A percentile compares a stretch with the other conserved stretches of the same genome.
These are phyloP conservation scores for Xenops minutus DNA, from an alignment of 2,797 vertebrate genomes.

Conservation along the genomic window DNA sequence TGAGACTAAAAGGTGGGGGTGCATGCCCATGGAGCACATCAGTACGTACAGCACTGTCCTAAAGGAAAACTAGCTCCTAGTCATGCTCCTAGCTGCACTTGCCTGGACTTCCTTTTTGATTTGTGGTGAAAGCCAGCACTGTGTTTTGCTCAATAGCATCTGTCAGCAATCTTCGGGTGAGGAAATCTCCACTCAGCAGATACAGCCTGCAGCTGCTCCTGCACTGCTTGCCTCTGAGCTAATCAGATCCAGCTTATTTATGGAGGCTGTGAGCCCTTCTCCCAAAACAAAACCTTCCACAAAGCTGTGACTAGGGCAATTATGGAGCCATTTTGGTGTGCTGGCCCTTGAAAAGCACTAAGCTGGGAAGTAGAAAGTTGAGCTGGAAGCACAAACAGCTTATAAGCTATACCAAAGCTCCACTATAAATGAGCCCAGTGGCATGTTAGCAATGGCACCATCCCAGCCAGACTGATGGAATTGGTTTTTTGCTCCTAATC, in stretches of 20 bases:
- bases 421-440: neutral
- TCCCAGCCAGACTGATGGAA: neutral
- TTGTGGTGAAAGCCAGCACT: constrained; percentile 21
- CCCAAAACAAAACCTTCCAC: neutral
- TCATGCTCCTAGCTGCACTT: neutral
- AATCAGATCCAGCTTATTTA: constrained; percentile 1
- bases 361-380: neutral
- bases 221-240: constrained; percentile 7
- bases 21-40: neutral
- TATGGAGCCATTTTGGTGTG: neutral
- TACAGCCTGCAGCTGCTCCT: constrained; percentile 50
- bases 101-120: constrained; percentile 2
- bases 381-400: neutral
- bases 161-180: constrained; percentile 42
- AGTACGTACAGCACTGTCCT: neutral
- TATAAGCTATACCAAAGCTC: neutral
- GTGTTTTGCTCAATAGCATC: constrained; percentile 52
- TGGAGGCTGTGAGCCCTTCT: neutral
- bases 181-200: constrained; percentile 59
- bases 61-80: neutral
- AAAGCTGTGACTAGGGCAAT: neutral
- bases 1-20: neutral
- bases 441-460: neutral
- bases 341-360: neutral
- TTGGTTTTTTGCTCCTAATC: neutral